Evolutionary conservation across 2,888 invertebrate genomes (phyloP).

Genomic region (Hypolimnas misippus): DNA sequence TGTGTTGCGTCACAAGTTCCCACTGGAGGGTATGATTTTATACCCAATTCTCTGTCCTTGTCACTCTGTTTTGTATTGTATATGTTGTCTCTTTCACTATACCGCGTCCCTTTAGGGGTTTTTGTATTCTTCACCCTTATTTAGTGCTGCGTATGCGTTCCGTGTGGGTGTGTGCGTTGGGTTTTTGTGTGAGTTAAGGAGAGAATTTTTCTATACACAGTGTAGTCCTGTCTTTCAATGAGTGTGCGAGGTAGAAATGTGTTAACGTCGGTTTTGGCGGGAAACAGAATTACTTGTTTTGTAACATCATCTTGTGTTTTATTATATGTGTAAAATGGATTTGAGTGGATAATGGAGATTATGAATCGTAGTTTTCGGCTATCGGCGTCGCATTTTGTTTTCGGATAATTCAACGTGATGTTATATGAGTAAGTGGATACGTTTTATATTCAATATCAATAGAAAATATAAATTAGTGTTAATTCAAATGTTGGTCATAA

Average conservation of each 20-base stretch:
- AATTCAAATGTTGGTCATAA: too few species aligned
- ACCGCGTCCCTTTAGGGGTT: conserved; percentile 66
- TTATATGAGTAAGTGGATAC: conserved; percentile 75
- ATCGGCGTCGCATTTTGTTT: conserved; percentile 47
- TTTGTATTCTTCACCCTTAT: conserved; percentile 77
- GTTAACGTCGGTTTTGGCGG: conserved; percentile 66
- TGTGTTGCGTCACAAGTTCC: conserved; percentile 70
- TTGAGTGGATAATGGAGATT: conserved; percentile 63
- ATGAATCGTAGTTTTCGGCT: conserved; percentile 31
- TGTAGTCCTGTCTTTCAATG: conserved; percentile 60
- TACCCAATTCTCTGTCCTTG: conserved; percentile 67
- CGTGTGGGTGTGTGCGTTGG: conserved; percentile 65
- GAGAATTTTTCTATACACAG: conserved; percentile 54
- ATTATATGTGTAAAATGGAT: conserved; percentile 47
- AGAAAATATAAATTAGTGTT: too few species aligned
- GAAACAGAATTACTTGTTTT: conserved; percentile 52
- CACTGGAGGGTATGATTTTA: conserved; percentile 71
- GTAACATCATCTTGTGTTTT: conserved; percentile 42
- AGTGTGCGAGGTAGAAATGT: conserved; percentile 62
- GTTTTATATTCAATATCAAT: too few species aligned
- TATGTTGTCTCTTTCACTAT: conserved; percentile 56
- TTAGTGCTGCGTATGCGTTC: conserved; percentile 61
- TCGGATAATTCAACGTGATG: conserved; percentile 70
- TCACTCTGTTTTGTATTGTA: conserved; percentile 49
- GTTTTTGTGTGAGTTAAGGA: conserved; percentile 49